Percentiles rank a stretch among this genome's conserved stretches.
These are phyloP conservation scores for Zaprionus gabonicus DNA, from an alignment of 1,140 invertebrate genomes.

Conservation along the genomic window DNA sequence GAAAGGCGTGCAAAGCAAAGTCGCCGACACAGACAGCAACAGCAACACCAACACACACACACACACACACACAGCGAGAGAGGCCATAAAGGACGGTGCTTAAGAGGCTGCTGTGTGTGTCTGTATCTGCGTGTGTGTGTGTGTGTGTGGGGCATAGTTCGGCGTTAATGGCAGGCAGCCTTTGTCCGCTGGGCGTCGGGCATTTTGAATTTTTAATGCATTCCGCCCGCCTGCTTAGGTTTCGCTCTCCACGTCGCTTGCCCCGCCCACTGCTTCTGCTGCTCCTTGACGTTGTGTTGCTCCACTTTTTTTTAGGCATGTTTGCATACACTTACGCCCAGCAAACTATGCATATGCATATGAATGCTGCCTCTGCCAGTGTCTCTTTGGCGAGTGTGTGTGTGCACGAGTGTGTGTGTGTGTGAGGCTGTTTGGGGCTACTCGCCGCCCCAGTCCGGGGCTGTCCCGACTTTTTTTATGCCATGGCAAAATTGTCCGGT, in stretches of 20 bases:
- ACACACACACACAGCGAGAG: conserved; percentile 19
- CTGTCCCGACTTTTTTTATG: conserved; percentile 61
- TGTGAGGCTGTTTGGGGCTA: conserved; percentile 3
- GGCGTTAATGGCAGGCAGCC: conserved; percentile 76
- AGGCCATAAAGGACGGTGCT: conserved; percentile 27
- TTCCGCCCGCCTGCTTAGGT: conserved; percentile 67
- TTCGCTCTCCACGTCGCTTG: neutral
- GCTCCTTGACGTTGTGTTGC: conserved; percentile 28
- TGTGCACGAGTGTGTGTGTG: conserved; percentile 36
- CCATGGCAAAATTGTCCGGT: conserved; percentile 79
- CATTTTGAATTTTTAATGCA: conserved; percentile 81
- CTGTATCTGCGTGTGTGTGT: conserved; percentile 19
- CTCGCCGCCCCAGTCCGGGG: conserved; percentile 6
- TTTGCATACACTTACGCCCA: conserved; percentile 78
- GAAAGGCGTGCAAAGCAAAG: conserved; percentile 64
- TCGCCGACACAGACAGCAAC: conserved; percentile 38
- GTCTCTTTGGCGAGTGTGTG: neutral
- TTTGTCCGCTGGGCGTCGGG: conserved; percentile 66
- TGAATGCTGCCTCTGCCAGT: conserved; percentile 38
- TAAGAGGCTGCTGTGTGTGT: conserved; percentile 36
- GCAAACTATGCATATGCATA: conserved; percentile 80
- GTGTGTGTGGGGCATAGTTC: conserved; percentile 37
- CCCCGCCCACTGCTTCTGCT: conserved; percentile 1
- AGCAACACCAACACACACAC: conserved; percentile 19
- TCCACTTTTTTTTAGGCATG: conserved; percentile 73